Evolutionary conservation across 2,888 invertebrate genomes (phyloP), one percentile per base, ranked within the genome.

Genomic region (Anthrax anthrax): DNA sequence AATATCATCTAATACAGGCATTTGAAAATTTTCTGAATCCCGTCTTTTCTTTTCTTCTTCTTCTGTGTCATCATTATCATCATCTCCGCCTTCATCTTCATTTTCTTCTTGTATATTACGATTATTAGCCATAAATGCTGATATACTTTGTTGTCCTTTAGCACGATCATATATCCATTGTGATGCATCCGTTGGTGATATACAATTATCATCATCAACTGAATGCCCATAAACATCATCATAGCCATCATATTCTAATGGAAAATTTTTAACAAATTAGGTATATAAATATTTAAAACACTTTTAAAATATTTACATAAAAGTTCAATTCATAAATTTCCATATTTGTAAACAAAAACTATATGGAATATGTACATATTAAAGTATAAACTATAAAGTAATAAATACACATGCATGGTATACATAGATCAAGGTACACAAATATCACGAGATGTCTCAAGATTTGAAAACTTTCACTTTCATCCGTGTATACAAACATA

Each of bases 141-240:
- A 77, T 61, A 90, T 81, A 54, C 78, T 81, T 50, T 79, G 78
- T 56, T 80, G 77, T 45, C 78, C 80, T 37, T 78, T 74, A 52
- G 79, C 81, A 39, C 92, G 76, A 61, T 92, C 88, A 61, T 80
- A 94, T 60, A 92, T 73, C 72, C 88, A 94, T 60, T 86, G 84
- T 49, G 80, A 77, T 37, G 80, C 73, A 71, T 90, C 88, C 60
- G 85, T 84, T 3, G 94, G 92, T 14, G 94, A 95, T 58, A 91
- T 80, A 61, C 84, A 85, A 65, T 79, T 84, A 62, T 91, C 91
- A 61, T 95, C 94, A 67, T 95, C 95, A 38, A 92, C 83, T 3
- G 94, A 94, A 66, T 89, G 87, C 13, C 94, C 94, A 64, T 91
- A 95, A 49, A 88, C 90, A 51, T 68, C 67, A 60, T 90, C 88